Percentiles rank a stretch among this genome's conserved stretches.
These are phyloP conservation scores for Rhynchonycteris naso DNA, from an alignment of 2,797 vertebrate genomes.

Conservation along the genomic window DNA sequence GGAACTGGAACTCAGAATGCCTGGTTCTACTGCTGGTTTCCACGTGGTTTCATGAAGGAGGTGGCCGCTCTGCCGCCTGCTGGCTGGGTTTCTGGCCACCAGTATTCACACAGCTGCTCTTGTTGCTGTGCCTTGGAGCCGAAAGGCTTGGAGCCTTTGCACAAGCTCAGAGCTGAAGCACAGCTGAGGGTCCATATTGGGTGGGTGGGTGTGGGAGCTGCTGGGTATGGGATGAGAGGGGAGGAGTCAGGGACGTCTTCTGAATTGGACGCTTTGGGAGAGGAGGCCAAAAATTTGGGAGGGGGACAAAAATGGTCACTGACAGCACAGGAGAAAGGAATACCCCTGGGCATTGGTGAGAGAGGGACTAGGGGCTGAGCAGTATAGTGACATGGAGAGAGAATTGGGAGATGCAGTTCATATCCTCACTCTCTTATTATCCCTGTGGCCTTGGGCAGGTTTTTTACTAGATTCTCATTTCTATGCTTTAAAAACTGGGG, in stretches of 20 bases:
- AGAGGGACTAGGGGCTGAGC: not conserved
- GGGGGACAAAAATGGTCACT: not conserved
- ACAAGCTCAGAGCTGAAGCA: not conserved
- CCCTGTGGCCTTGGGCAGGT: not conserved
- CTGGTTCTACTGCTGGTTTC: not conserved
- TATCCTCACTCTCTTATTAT: not conserved
- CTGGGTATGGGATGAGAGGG: not conserved
- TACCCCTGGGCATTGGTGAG: not conserved
- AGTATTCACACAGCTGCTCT: not conserved
- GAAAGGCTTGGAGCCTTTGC: not conserved
- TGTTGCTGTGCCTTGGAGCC: accelerated
- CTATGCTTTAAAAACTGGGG: not conserved
- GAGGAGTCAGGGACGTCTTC: not conserved
- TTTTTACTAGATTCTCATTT: not conserved
- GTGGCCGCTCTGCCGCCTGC: not conserved
- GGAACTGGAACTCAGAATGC: not conserved
- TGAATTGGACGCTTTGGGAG: not conserved
- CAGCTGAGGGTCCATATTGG: not conserved
- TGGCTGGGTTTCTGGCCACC: not conserved
- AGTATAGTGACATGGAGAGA: not conserved
- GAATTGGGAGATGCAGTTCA: not conserved
- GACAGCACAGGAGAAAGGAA: not conserved
- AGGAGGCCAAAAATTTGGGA: not conserved
- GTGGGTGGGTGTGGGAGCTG: not conserved
- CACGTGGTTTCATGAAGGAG: not conserved